Evolutionary conservation across 2,113 vertebrate genomes (phyloP).

Genomic region (Setophaga petechia): DNA sequence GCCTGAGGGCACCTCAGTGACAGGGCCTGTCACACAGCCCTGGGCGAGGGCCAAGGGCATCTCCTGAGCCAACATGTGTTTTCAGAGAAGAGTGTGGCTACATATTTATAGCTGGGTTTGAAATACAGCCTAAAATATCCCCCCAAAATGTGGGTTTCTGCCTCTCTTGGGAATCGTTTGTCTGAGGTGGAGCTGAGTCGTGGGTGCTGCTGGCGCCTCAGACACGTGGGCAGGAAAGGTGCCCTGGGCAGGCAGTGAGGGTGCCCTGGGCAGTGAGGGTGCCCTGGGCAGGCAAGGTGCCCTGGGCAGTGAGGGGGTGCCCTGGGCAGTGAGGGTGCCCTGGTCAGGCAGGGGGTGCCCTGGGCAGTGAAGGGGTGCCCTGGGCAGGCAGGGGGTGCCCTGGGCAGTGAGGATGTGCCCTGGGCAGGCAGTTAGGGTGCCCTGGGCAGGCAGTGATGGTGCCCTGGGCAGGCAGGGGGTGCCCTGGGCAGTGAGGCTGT

Average conservation of each 20-base stretch:
- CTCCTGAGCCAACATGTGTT: background rate
- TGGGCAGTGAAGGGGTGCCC: no score
- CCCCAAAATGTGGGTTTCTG: background rate
- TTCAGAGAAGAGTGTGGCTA: background rate
- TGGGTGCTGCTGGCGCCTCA: background rate
- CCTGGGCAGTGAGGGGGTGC: no score
- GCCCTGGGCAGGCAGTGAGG: no score
- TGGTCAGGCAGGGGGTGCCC: no score
- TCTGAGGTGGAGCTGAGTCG: background rate
- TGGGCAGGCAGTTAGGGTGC: no score
- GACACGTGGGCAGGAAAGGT: accelerated
- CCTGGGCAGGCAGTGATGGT: no score
- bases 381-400: background rate
- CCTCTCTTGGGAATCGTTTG: background rate
- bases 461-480: no score
- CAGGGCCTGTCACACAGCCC: background rate
- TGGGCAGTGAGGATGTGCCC: no score
- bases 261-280: no score
- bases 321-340: no score
- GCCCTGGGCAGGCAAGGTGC: no score
- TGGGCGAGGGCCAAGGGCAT: background rate
- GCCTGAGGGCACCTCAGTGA: background rate
- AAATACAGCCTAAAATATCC: background rate
- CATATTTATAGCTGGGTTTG: background rate
- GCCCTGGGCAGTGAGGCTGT: no score